A percentile compares a stretch with the other conserved stretches of the same genome.
Evolutionary conservation across 1,140 invertebrate species (phyloP).

Genomic region (Plodia interpunctella): DNA sequence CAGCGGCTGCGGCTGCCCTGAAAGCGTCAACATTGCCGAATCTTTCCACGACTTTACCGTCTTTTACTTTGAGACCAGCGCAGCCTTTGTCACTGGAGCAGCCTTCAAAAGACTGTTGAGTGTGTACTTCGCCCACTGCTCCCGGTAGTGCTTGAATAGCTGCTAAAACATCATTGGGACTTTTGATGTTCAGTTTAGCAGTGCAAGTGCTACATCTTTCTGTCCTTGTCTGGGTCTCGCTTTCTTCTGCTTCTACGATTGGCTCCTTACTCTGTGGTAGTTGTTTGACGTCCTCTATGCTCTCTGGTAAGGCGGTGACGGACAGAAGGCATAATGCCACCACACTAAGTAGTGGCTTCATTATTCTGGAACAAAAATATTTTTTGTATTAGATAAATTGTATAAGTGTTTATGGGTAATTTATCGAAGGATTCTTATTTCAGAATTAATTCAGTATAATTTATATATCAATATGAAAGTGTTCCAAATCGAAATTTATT

Average conservation of each 20-base stretch:
- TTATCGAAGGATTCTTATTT: too few relatives aligned
- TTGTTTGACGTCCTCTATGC: constrained; percentile 54
- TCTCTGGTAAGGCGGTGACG: constrained; percentile 49
- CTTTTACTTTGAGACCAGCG: constrained; percentile 68
- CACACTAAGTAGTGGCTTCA: constrained; percentile 68
- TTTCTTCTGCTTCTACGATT: constrained; percentile 45
- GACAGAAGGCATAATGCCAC: constrained; percentile 54
- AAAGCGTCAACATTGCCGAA: constrained; percentile 63
- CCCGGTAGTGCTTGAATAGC: constrained; percentile 46
- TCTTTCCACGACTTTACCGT: constrained; percentile 59
- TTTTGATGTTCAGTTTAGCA: constrained; percentile 39
- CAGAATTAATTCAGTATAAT: too few relatives aligned
- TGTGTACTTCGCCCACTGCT: constrained; percentile 60
- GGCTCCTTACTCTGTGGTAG: constrained; percentile 47
- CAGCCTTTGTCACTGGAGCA: constrained; percentile 68
- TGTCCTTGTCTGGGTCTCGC: constrained; percentile 41
- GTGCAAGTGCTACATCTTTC: constrained; percentile 53
- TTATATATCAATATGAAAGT: too few relatives aligned
- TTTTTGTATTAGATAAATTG: constrained; percentile 9
- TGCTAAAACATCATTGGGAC: constrained; percentile 45
- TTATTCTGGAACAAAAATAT: constrained; percentile 62
- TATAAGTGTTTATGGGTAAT: too few relatives aligned
- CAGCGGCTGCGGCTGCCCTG: constrained; percentile 47
- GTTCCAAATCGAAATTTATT: too few relatives aligned
- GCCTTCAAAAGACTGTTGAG: constrained; percentile 61